Evolutionary conservation across 2,797 vertebrate species (phyloP).

Genomic region (Sebastes vulpes): DNA sequence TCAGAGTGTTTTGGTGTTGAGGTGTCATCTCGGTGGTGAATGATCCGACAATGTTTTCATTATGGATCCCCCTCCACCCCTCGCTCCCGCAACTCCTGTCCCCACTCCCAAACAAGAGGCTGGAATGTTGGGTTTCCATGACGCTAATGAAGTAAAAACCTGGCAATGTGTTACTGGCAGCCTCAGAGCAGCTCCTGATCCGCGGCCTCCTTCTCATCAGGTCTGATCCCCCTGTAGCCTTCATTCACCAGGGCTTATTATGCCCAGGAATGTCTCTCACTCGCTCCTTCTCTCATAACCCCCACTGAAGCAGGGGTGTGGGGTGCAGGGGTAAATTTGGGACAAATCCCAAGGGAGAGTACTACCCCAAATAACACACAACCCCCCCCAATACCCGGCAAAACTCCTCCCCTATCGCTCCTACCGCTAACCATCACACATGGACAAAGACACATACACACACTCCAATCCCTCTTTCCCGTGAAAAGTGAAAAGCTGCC

Average conservation of each 20-base stretch:
- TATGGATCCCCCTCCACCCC: conserved; percentile 67
- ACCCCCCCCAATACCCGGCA: conserved; percentile 24
- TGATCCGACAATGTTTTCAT: conserved; percentile 78
- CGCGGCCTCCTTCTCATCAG: conserved; percentile 80
- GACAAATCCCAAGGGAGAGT: conserved; percentile 77
- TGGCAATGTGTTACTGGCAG: conserved; percentile 79
- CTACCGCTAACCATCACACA: conserved; percentile 30
- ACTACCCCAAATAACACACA: conserved; percentile 54
- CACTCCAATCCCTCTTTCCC: conserved; percentile 43
- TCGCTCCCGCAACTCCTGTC: conserved; percentile 60
- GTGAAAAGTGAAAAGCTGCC: conserved; percentile 72
- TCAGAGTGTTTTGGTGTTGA: conserved; percentile 52
- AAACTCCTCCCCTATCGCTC: conserved; percentile 57
- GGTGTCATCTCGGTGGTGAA: conserved; percentile 71
- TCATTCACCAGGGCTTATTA: conserved; percentile 81
- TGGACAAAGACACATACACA: conserved; percentile 34
- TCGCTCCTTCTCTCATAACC: conserved; percentile 74
- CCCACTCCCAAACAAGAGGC: conserved; percentile 74
- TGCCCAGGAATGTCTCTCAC: conserved; percentile 80
- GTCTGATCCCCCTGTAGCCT: conserved; percentile 80
- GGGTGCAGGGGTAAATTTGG: conserved; percentile 77
- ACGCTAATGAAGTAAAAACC: conserved; percentile 85
- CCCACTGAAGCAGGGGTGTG: conserved; percentile 69
- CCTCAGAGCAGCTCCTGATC: conserved; percentile 76
- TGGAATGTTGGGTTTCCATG: conserved; percentile 88